Evolutionary conservation across 2,113 vertebrate genomes (phyloP).

Genomic region (Murina feae): DNA sequence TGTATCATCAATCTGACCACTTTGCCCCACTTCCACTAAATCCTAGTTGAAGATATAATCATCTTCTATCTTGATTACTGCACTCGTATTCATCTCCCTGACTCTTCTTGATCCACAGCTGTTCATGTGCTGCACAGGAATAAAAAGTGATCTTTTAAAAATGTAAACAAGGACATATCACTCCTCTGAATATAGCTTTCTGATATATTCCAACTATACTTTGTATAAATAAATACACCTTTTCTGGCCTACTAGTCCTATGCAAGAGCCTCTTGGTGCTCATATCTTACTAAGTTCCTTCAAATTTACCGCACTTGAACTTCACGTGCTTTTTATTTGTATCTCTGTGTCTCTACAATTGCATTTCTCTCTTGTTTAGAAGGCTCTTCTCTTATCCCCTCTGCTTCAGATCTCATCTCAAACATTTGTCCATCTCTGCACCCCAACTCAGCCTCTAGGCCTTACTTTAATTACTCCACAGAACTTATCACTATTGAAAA

Average conservation of each 20-base stretch:
- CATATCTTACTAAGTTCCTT: background rate
- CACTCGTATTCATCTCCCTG: background rate
- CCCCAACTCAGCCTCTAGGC: background rate
- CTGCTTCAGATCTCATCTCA: background rate
- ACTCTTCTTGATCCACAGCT: background rate
- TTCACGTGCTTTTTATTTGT: background rate
- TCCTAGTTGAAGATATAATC: background rate
- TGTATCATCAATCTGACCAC: background rate
- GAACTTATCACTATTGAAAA: background rate
- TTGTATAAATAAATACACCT: background rate
- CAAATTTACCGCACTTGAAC: background rate
- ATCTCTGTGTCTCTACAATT: background rate
- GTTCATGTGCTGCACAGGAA: background rate
- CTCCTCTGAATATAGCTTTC: background rate
- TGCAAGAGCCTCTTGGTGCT: background rate
- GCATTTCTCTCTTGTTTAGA: background rate
- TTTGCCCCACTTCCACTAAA: background rate
- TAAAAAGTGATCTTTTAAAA: background rate
- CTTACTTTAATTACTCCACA: background rate
- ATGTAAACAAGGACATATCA: background rate
- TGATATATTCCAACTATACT: background rate
- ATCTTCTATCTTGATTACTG: background rate
- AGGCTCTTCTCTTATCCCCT: background rate
- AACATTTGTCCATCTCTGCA: background rate
- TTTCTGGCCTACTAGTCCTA: background rate